phyloP scores from a whole-genome alignment of 1,140 invertebrate genomes.

The Lordiphosa stackelbergi region DNA sequence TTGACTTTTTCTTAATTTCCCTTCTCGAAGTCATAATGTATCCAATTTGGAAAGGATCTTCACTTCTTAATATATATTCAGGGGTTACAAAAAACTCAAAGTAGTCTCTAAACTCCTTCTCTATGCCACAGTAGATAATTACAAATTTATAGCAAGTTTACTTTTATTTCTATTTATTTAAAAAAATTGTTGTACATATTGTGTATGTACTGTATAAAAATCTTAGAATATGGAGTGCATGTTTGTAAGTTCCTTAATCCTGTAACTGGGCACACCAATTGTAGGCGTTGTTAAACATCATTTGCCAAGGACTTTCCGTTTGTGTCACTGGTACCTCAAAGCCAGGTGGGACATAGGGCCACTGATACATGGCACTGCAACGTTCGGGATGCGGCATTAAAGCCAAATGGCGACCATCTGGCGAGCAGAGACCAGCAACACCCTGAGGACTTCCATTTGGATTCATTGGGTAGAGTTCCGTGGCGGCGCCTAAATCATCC shows the following conservation, averaged over 20 bases:
- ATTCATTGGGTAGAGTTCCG: constrained; percentile 92
- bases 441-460: constrained; percentile 91
- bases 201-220: background rate
- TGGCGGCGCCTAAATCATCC: constrained; percentile 86
- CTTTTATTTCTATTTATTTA: no score
- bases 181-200: background rate
- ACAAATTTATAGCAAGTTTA: no score
- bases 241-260: background rate
- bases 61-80: no score
- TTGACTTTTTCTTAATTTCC: no score
- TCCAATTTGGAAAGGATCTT: no score
- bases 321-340: constrained; percentile 49
- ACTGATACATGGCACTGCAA: constrained; percentile 90
- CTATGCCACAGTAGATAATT: no score
- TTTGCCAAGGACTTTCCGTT: constrained; percentile 90
- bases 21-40: no score
- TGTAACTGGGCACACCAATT: constrained; percentile 81
- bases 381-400: constrained; percentile 99
- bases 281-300: constrained; percentile 94
- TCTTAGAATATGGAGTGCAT: no score
- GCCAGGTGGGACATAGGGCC: constrained; percentile 83
- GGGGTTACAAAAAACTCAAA: no score
- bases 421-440: constrained; percentile 92
- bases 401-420: constrained; percentile 94
- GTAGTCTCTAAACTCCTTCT: no score